A percentile compares a stretch with the other conserved stretches of the same genome.
phyloP scores from a whole-genome alignment of 2,888 invertebrate genomes.

The Phymatocera aterrima region DNA sequence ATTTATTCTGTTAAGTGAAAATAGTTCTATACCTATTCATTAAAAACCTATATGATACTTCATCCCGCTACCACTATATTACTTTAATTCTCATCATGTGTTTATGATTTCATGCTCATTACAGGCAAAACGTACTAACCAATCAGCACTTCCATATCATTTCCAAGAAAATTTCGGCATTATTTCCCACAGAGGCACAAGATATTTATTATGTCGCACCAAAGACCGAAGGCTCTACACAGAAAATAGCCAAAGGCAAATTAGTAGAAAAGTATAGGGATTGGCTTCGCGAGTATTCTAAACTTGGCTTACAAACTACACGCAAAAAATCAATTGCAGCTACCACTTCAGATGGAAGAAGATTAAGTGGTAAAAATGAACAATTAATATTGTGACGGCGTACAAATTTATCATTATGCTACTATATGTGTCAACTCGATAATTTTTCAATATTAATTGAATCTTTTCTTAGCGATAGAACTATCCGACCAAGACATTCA shows the following conservation, averaged over 20 bases:
- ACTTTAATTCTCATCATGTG: background rate
- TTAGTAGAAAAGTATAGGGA: conserved; percentile 46
- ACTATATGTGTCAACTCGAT: background rate
- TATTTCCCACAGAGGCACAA: conserved; percentile 44
- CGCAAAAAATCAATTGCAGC: background rate
- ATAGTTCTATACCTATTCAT: background rate
- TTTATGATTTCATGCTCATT: background rate
- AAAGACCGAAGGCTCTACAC: conserved; percentile 45
- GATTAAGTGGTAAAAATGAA: background rate
- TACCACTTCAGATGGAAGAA: background rate
- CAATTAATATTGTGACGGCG: background rate
- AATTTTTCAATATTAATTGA: background rate
- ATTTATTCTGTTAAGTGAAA: background rate
- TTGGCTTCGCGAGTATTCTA: conserved; percentile 32
- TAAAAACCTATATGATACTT: background rate
- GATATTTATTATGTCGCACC: conserved; percentile 46
- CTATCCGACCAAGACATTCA: background rate
- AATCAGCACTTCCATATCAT: background rate
- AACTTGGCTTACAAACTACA: conserved; percentile 10
- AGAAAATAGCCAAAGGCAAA: conserved; percentile 49
- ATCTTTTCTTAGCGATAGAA: background rate
- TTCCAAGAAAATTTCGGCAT: conserved; percentile 23
- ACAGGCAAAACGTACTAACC: background rate
- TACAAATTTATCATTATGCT: background rate
- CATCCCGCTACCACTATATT: background rate